Percentiles rank a stretch among this genome's conserved stretches.
phyloP scores from a whole-genome alignment of 2,888 invertebrate species.

The Tetragonisca angustula region DNA sequence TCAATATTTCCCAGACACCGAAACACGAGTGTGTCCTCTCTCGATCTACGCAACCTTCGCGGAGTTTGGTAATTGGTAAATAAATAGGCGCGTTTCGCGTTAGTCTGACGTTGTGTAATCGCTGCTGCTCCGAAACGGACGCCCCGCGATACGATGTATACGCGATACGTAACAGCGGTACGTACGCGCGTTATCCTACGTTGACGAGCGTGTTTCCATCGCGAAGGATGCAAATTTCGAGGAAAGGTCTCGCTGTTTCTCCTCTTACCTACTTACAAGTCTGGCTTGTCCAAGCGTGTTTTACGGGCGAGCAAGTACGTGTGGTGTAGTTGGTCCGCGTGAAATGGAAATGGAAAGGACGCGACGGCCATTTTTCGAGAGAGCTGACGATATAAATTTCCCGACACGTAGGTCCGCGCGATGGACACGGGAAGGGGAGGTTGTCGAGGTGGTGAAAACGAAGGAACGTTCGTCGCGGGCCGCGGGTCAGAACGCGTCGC shows the following conservation, averaged over 20 bases:
- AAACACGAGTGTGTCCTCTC: neutral
- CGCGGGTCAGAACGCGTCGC: no score
- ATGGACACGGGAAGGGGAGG: neutral
- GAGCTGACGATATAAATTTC: constrained; percentile 6
- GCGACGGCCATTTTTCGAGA: constrained; percentile 48
- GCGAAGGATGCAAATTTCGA: neutral
- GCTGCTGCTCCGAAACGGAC: neutral
- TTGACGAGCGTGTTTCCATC: neutral
- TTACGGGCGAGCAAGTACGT: no score
- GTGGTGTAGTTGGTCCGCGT: neutral
- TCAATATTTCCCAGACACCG: neutral
- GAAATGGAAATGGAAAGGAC: constrained; percentile 27
- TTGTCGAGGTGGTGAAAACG: no score
- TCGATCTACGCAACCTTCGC: no score
- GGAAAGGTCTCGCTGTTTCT: neutral
- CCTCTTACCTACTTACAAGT: no score
- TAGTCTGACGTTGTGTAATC: constrained; percentile 2
- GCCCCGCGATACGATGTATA: neutral
- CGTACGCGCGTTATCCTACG: no score
- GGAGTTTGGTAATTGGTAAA: constrained; percentile 6
- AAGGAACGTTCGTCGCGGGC: no score
- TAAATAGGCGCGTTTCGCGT: neutral
- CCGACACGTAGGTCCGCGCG: no score
- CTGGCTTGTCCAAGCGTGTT: neutral
- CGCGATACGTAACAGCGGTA: neutral